Percentiles rank a stretch among this genome's conserved stretches.
phyloP scores from a whole-genome alignment of 1,140 invertebrate genomes.

The Radopholus similis region DNA sequence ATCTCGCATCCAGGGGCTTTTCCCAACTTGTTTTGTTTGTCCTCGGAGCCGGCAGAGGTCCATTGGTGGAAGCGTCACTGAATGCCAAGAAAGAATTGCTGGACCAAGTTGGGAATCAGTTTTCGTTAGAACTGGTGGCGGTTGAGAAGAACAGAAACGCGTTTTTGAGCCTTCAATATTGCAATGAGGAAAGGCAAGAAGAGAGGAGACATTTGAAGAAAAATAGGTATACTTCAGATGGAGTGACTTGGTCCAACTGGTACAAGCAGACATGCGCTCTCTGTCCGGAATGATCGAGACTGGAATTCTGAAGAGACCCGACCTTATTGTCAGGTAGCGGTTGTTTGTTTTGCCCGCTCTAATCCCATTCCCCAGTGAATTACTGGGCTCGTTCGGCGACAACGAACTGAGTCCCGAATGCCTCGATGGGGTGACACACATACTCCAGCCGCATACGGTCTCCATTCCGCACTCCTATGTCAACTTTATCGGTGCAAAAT shows the following conservation, averaged over 20 bases:
- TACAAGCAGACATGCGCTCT: constrained; percentile 85
- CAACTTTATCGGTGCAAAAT: constrained; percentile 16
- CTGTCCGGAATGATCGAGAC: constrained; percentile 62
- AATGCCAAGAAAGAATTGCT: constrained; percentile 19
- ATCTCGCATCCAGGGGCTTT: constrained; percentile 30
- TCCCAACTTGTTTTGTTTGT: constrained; percentile 73
- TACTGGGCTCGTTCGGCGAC: constrained; percentile 94
- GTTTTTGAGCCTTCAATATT: constrained; percentile 72
- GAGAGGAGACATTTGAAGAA: background rate
- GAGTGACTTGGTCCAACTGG: constrained; percentile 69
- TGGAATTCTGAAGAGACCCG: constrained; percentile 63
- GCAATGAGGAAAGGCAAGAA: constrained; percentile 33
- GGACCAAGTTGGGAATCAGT: background rate
- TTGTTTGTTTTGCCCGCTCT: constrained; percentile 71
- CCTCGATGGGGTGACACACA: constrained; percentile 77
- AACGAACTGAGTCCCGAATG: constrained; percentile 98
- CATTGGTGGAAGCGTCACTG: constrained; percentile 69
- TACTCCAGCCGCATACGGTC: constrained; percentile 46
- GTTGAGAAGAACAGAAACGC: constrained; percentile 98
- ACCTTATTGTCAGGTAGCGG: constrained; percentile 76
- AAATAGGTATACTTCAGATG: constrained; percentile 34
- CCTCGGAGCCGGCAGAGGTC: constrained; percentile 89
- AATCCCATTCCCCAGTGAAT: constrained; percentile 65
- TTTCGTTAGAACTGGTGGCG: constrained; percentile 34
- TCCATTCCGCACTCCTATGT: constrained; percentile 48